Evolutionary conservation across 2,113 vertebrate species (phyloP).

Genomic region (Arenaria interpres): DNA sequence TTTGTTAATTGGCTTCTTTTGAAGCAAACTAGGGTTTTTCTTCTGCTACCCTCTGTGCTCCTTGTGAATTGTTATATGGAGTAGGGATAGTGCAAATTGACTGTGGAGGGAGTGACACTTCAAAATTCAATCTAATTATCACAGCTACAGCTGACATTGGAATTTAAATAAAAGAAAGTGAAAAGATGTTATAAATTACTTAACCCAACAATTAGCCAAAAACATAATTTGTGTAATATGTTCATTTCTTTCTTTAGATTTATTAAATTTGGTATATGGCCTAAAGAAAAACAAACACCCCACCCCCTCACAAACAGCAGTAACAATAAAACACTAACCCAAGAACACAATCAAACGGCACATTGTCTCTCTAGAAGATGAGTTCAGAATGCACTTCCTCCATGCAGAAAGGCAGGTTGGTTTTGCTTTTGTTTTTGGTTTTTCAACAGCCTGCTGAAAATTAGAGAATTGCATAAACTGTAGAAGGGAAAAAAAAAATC

Average conservation of each 20-base stretch:
- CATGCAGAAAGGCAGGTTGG: neutral
- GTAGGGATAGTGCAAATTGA: constrained; percentile 30
- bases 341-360: neutral
- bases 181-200: neutral
- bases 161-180: constrained; percentile 25
- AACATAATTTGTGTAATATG: neutral
- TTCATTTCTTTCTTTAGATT: neutral
- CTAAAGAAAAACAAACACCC: neutral
- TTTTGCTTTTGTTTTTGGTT: neutral
- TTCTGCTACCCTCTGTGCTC: neutral
- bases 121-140: constrained; percentile 41
- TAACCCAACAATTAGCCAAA: neutral
- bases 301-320: neutral
- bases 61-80: neutral
- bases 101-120: constrained; percentile 13
- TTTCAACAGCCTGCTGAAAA: neutral
- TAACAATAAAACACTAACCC: neutral
- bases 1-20: constrained; percentile 62
- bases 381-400: neutral
- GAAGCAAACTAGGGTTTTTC: neutral
- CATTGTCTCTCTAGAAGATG: neutral
- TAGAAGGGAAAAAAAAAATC: neutral
- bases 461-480: neutral
- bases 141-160: neutral
- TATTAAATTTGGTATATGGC: neutral